Percentiles rank a stretch among this genome's conserved stretches.
These are phyloP conservation scores for Agonopterix arenella DNA, from an alignment of 2,888 invertebrate genomes.

Conservation along the genomic window DNA sequence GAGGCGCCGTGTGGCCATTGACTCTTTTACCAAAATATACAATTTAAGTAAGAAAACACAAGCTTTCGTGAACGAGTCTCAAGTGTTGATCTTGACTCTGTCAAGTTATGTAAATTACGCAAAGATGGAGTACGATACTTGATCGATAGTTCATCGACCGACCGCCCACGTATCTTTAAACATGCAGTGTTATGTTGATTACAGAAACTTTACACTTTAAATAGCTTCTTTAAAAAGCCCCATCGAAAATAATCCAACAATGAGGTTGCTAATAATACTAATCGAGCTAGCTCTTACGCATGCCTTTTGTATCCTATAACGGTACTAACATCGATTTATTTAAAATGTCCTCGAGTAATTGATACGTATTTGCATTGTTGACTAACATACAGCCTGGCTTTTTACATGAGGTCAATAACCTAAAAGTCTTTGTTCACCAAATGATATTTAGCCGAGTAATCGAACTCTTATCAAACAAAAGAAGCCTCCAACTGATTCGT, in stretches of 20 bases:
- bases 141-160: slow-evolving; percentile 64
- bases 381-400: slow-evolving; percentile 37
- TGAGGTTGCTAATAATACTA: slow-evolving; percentile 11
- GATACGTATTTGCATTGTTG: slow-evolving; percentile 50
- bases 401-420: slow-evolving; percentile 55
- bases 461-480: slow-evolving; percentile 35
- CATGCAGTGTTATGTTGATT: slow-evolving; percentile 32
- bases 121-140: slow-evolving; percentile 58
- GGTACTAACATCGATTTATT: slow-evolving; percentile 31
- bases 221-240: slow-evolving; percentile 24
- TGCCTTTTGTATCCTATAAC: slow-evolving; percentile 37
- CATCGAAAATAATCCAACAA: slow-evolving; percentile 11
- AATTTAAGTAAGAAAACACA: slow-evolving; percentile 33
- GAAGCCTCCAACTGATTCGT: slow-evolving; percentile 14
- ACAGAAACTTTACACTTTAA: slow-evolving; percentile 22
- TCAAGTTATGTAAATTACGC: slow-evolving; percentile 72
- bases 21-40: slow-evolving; percentile 1
- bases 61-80: slow-evolving; percentile 52
- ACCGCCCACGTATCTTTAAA: slow-evolving; percentile 41
- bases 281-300: slow-evolving; percentile 27
- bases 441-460: slow-evolving; percentile 43
- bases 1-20: slow-evolving; percentile 1
- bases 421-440: slow-evolving; percentile 45
- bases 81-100: slow-evolving; percentile 60
- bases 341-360: slow-evolving; percentile 48